These are phyloP conservation scores for Aramus guarauna DNA, from an alignment of 2,113 vertebrate genomes.

Conservation along the genomic window DNA sequence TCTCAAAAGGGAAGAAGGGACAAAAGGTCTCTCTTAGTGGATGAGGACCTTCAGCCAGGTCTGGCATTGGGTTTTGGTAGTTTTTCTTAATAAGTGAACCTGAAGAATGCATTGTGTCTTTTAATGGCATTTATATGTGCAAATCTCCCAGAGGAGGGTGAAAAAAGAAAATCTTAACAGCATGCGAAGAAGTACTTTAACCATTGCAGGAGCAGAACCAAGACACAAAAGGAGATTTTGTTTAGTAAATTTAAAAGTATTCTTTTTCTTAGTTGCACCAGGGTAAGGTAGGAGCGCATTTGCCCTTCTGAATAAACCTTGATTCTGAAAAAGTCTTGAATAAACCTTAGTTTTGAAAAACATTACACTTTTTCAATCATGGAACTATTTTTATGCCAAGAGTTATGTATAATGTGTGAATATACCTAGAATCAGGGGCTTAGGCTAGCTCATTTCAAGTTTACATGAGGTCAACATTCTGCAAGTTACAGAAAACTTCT, in stretches of 20 bases:
- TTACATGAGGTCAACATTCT: not conserved
- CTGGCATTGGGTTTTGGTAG: fast-evolving
- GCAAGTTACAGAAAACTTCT: not conserved
- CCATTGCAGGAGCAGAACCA: not conserved
- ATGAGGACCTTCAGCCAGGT: not conserved
- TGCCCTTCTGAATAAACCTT: not conserved
- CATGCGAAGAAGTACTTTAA: not conserved
- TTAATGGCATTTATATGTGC: not conserved
- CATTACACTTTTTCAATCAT: not conserved
- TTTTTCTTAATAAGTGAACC: not conserved
- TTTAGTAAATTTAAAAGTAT: not conserved
- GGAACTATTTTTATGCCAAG: not conserved
- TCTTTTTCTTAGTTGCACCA: not conserved
- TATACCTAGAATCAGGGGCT: not conserved
- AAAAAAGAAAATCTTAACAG: not conserved
- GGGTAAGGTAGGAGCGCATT: not conserved
- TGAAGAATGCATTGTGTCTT: not conserved
- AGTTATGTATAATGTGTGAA: not conserved
- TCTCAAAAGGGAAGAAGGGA: not conserved
- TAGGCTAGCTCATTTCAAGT: not conserved
- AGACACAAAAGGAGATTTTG: not conserved
- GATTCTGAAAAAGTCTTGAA: not conserved
- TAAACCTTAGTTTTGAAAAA: not conserved
- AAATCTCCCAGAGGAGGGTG: not conserved
- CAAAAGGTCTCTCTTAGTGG: not conserved